Conservation (phyloP, 2,888 invertebrate species). For the Ennomos quercinarius region DNA sequence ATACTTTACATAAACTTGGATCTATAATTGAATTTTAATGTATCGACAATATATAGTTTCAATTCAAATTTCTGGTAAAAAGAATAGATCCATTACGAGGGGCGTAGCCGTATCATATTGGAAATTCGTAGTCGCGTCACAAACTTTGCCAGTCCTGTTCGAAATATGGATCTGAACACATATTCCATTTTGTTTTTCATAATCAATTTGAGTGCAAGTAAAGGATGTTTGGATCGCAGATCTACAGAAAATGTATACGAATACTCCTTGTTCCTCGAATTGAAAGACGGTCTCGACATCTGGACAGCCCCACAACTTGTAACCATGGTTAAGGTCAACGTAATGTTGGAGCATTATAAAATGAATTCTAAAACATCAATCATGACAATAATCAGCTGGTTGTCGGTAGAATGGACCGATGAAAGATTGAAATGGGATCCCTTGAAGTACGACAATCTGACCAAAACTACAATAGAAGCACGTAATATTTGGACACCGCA, state of each 20-base stretch:
- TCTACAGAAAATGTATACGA: not conserved
- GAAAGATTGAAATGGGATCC: constrained; percentile 6
- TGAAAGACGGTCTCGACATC: not conserved
- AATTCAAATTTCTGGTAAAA: too few relatives aligned
- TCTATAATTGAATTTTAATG: too few relatives aligned
- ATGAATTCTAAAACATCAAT: not conserved
- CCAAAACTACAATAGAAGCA: not conserved
- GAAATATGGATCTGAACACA: not conserved
- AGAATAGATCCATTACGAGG: not conserved
- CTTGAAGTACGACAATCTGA: constrained; percentile 1
- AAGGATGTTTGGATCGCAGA: constrained; percentile 1
- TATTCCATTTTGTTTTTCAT: not conserved
- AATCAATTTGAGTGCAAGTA: constrained; percentile 1
- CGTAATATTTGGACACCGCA: not conserved
- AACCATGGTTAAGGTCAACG: not conserved
- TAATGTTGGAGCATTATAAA: constrained; percentile 2
- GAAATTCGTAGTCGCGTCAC: not conserved
- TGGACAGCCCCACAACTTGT: not conserved
- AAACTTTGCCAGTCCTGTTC: not conserved
- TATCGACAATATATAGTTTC: too few relatives aligned
- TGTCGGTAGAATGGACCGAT: not conserved
- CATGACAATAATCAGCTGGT: not conserved
- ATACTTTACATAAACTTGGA: too few relatives aligned
- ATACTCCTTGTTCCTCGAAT: not conserved
- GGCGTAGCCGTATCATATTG: constrained; percentile 1